phyloP scores from a whole-genome alignment of 2,888 invertebrate species.

The Oligia fasciuncula region DNA sequence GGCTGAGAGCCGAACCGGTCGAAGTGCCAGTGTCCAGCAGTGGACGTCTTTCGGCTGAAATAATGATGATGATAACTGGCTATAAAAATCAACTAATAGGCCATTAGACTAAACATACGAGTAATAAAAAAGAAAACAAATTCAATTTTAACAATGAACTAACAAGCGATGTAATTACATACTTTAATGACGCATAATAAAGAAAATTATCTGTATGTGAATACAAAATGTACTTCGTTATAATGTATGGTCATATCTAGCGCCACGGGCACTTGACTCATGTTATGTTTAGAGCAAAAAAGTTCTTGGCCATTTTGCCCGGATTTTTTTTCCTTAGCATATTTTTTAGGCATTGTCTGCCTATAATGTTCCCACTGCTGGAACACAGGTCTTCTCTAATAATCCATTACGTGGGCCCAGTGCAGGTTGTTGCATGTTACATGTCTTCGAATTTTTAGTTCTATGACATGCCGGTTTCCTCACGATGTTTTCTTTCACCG shows the following conservation, averaged over 20 bases:
- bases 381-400: background rate
- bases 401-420: no score
- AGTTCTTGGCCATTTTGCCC: background rate
- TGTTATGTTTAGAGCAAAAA: background rate
- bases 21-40: background rate
- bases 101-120: conserved; percentile 40
- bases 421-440: background rate
- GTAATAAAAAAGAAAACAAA: conserved; percentile 54
- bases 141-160: conserved; percentile 59
- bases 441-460: background rate
- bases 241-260: conserved; percentile 16
- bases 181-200: conserved; percentile 56
- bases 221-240: conserved; percentile 25
- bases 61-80: background rate
- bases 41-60: background rate
- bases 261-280: background rate
- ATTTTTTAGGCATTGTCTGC: background rate
- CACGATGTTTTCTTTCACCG: background rate
- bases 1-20: background rate
- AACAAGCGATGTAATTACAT: conserved; percentile 56
- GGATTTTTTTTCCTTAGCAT: background rate
- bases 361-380: background rate
- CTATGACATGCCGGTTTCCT: background rate
- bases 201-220: conserved; percentile 46
- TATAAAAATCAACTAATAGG: conserved; percentile 35